Evolutionary conservation across 2,888 invertebrate genomes (phyloP).

Genomic region (Mamestra brassicae): DNA sequence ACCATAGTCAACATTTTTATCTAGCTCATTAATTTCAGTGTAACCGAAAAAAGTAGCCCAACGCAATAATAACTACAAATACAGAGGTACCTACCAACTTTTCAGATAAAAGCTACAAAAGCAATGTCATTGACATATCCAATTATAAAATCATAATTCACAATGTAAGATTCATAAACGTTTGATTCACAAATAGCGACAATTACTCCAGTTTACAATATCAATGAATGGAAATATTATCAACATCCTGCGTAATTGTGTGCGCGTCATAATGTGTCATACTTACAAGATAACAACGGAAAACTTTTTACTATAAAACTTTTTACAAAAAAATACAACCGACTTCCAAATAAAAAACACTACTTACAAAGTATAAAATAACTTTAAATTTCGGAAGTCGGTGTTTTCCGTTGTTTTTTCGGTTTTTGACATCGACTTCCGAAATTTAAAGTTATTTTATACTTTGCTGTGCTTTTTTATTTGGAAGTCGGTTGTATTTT

Average conservation of each 20-base stretch:
- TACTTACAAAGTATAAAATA: too few species aligned
- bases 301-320: too few species aligned
- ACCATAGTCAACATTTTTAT: too few species aligned
- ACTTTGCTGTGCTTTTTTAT: too few species aligned
- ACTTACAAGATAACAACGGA: slow-evolving; percentile 57
- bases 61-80: not conserved
- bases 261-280: slow-evolving; percentile 74
- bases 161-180: slow-evolving; percentile 62
- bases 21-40: not conserved
- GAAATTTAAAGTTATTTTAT: too few species aligned
- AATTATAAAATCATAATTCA: slow-evolving; percentile 55
- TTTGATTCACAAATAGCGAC: slow-evolving; percentile 76
- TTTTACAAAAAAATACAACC: too few species aligned
- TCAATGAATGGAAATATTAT: slow-evolving; percentile 84
- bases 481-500: too few species aligned
- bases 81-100: not conserved
- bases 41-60: not conserved
- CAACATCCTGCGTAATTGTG: slow-evolving; percentile 84
- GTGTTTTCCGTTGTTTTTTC: too few species aligned
- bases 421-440: too few species aligned
- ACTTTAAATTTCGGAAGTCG: too few species aligned
- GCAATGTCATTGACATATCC: slow-evolving; percentile 54
- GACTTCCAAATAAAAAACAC: too few species aligned
- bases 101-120: slow-evolving; percentile 32
- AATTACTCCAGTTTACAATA: slow-evolving; percentile 75